These are phyloP conservation scores for Pollenia labialis DNA, from an alignment of 2,888 invertebrate species.

Conservation along the genomic window DNA sequence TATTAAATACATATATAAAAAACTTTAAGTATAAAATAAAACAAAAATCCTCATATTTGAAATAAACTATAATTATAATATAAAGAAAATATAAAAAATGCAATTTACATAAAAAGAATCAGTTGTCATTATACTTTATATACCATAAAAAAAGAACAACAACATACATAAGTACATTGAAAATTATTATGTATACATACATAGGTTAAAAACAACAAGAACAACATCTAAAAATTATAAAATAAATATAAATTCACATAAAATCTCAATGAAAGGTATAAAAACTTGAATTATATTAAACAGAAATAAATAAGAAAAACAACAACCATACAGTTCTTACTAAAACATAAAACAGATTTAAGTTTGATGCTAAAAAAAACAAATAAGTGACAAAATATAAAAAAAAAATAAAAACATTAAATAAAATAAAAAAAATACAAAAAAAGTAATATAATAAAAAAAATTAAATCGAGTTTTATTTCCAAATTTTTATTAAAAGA, in stretches of 20 bases:
- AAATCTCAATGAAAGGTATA: slow-evolving; percentile 42
- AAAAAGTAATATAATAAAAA: slow-evolving; percentile 45
- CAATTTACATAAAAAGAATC: slow-evolving; percentile 41
- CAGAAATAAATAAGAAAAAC: slow-evolving; percentile 39
- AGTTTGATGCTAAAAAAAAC: slow-evolving; percentile 50
- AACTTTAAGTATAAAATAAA: slow-evolving; percentile 62
- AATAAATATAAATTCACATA: slow-evolving; percentile 53
- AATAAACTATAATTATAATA: slow-evolving; percentile 56
- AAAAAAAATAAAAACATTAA: slow-evolving; percentile 57
- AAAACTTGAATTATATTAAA: slow-evolving; percentile 45
- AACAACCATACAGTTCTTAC: slow-evolving; percentile 49
- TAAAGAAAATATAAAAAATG: slow-evolving; percentile 25
- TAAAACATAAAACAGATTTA: slow-evolving; percentile 57
- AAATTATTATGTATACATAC: slow-evolving; percentile 22
- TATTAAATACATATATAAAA: slow-evolving; percentile 49
- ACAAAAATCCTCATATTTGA: slow-evolving; percentile 68
- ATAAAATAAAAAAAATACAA: slow-evolving; percentile 51
- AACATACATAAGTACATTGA: slow-evolving; percentile 32
- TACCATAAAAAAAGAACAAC: slow-evolving; percentile 17
- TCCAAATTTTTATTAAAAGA: no score
- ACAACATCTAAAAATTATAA: slow-evolving; percentile 59
- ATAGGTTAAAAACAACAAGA: slow-evolving; percentile 32
- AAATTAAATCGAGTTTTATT: no score
- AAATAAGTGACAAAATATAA: slow-evolving; percentile 49
- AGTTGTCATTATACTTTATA: slow-evolving; percentile 56